Conservation (phyloP, 2,888 invertebrate species). For the Nemapogon koenigi region DNA sequence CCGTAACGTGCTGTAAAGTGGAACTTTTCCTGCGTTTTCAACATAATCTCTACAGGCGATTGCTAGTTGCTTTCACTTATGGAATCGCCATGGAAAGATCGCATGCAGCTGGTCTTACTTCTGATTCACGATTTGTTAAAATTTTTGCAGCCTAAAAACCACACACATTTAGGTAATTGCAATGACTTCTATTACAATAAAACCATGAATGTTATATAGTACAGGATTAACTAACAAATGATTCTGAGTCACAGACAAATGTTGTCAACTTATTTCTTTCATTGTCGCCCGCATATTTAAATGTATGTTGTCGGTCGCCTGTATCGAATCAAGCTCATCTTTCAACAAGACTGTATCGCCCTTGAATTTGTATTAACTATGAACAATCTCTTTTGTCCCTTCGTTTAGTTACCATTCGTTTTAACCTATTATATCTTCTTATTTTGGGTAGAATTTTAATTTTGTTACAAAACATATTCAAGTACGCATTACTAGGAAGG, state of each 20-base stretch:
- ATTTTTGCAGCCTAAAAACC: too few species aligned
- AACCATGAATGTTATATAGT: slow-evolving; percentile 2
- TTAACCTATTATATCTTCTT: not conserved
- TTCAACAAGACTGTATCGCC: slow-evolving; percentile 1
- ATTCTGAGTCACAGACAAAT: slow-evolving; percentile 8
- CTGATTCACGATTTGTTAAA: too few species aligned
- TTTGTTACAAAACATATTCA: not conserved
- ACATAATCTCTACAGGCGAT: too few species aligned
- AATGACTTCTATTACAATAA: too few species aligned
- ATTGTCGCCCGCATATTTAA: slow-evolving; percentile 9
- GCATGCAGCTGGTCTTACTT: too few species aligned
- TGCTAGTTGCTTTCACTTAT: too few species aligned
- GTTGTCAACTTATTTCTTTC: not conserved
- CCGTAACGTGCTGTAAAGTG: too few species aligned
- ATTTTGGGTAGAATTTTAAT: not conserved
- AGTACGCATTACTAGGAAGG: too few species aligned
- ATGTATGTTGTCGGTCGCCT: not conserved
- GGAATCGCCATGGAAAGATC: too few species aligned
- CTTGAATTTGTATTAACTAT: slow-evolving; percentile 4
- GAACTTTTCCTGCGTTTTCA: too few species aligned
- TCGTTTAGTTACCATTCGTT: not conserved
- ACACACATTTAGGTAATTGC: too few species aligned
- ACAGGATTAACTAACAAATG: too few species aligned
- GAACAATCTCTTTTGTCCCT: not conserved
- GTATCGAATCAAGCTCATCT: slow-evolving; percentile 8